Percentiles rank a stretch among this genome's conserved stretches.
These are phyloP conservation scores for Drosophila nr. perissopoda DNA, from an alignment of 2,888 invertebrate species.

Conservation along the genomic window DNA sequence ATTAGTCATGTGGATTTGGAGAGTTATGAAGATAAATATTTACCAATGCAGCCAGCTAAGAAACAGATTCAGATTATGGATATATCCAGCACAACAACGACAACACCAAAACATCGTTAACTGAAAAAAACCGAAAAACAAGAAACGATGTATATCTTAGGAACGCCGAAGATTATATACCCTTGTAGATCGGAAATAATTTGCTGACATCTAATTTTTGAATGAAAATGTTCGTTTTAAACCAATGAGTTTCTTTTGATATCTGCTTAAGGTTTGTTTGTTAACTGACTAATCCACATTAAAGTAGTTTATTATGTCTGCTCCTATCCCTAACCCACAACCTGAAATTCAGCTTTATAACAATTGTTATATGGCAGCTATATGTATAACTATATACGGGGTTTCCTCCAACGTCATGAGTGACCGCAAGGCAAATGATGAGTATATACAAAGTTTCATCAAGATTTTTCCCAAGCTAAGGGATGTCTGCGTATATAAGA, in stretches of 20 bases:
- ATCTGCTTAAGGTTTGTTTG: too few relatives aligned
- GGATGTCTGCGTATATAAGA: background rate
- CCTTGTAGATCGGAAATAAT: background rate
- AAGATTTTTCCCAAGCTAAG: too few relatives aligned
- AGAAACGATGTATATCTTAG: background rate
- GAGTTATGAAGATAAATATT: background rate
- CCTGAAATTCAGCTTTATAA: background rate
- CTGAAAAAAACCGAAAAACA: conserved; percentile 5
- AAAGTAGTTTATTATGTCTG: background rate
- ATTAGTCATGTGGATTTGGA: conserved; percentile 19
- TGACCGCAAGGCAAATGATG: too few relatives aligned
- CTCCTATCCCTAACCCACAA: background rate
- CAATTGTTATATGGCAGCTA: background rate
- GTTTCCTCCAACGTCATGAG: too few relatives aligned
- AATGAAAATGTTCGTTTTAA: background rate
- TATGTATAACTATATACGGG: background rate
- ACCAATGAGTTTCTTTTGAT: too few relatives aligned
- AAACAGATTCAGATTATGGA: conserved; percentile 4
- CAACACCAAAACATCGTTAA: conserved; percentile 1
- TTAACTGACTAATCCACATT: background rate
- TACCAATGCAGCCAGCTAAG: conserved; percentile 1
- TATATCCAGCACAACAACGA: conserved; percentile 6
- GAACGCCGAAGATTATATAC: background rate
- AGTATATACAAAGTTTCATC: too few relatives aligned
- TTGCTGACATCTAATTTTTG: background rate